Conservation (phyloP, 2,888 invertebrate species). For the Drosophila dives region DNA sequence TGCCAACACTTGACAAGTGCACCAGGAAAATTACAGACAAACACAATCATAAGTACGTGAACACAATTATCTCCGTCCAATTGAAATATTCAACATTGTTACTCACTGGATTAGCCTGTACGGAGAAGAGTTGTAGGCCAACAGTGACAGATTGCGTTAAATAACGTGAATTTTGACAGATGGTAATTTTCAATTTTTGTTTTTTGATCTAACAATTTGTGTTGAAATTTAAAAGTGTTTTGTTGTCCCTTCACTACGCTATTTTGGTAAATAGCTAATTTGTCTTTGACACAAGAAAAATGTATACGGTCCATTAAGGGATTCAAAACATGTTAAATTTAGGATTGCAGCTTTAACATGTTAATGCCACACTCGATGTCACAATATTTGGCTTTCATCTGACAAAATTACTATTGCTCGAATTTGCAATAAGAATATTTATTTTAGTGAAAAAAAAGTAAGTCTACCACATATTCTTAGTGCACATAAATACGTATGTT, state of each 20-base stretch:
- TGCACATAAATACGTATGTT: not conserved
- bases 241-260: slow-evolving; percentile 71
- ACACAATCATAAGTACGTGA: slow-evolving; percentile 59
- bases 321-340: slow-evolving; percentile 42
- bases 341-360: slow-evolving; percentile 55
- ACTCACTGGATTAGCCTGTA: slow-evolving; percentile 55
- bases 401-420: slow-evolving; percentile 15
- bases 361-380: slow-evolving; percentile 72
- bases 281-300: slow-evolving; percentile 56
- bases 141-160: slow-evolving; percentile 59
- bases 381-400: slow-evolving; percentile 78
- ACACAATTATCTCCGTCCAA: slow-evolving; percentile 58
- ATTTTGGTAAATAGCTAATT: slow-evolving; percentile 77
- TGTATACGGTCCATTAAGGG: slow-evolving; percentile 52
- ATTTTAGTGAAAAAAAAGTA: not conserved
- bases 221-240: slow-evolving; percentile 71
- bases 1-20: slow-evolving; percentile 78
- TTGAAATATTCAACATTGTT: slow-evolving; percentile 48
- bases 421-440: not conserved
- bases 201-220: slow-evolving; percentile 82
- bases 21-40: slow-evolving; percentile 56
- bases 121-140: slow-evolving; percentile 35
- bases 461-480: not conserved
- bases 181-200: slow-evolving; percentile 82
- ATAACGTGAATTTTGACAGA: slow-evolving; percentile 84